Conservation (phyloP, 2,888 invertebrate species). For the Drosophila subquinaria region DNA sequence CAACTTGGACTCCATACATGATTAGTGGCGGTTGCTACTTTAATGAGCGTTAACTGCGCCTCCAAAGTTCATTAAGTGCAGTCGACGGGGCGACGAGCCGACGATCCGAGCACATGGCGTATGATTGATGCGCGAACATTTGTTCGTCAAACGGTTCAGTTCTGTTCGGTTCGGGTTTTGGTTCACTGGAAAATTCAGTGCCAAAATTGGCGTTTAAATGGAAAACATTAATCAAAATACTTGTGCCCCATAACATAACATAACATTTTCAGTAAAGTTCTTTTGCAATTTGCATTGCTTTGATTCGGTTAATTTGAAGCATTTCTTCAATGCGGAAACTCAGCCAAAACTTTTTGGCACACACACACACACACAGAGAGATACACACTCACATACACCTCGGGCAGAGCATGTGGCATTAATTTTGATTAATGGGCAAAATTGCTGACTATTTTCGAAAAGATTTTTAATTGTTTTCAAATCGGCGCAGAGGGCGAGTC, state of each 20-base stretch:
- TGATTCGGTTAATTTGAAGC: slow-evolving; percentile 45
- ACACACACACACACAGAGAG: slow-evolving; percentile 16
- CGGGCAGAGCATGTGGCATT: slow-evolving; percentile 79
- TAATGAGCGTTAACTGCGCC: slow-evolving; percentile 81
- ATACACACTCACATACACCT: slow-evolving; percentile 24
- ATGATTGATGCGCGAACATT: slow-evolving; percentile 73
- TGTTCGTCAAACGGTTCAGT: slow-evolving; percentile 39
- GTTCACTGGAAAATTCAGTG: slow-evolving; percentile 61
- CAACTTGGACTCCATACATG: slow-evolving; percentile 47
- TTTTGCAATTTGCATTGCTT: slow-evolving; percentile 61
- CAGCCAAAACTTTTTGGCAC: slow-evolving; percentile 36
- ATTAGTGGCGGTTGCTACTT: slow-evolving; percentile 77
- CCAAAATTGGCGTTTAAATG: slow-evolving; percentile 73
- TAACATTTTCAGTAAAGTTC: slow-evolving; percentile 39
- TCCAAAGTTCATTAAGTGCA: slow-evolving; percentile 78
- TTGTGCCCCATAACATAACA: slow-evolving; percentile 8
- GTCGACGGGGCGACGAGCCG: slow-evolving; percentile 15
- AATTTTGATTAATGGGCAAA: slow-evolving; percentile 84
- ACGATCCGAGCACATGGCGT: slow-evolving; percentile 53
- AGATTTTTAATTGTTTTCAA: slow-evolving; percentile 77
- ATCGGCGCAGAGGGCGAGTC: slow-evolving; percentile 73
- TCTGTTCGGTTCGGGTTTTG: not conserved
- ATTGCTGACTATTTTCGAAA: slow-evolving; percentile 72
- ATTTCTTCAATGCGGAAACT: slow-evolving; percentile 71
- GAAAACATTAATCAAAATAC: slow-evolving; percentile 70